Conservation (phyloP, 2,797 vertebrate genomes). For the Lophius americanus region DNA sequence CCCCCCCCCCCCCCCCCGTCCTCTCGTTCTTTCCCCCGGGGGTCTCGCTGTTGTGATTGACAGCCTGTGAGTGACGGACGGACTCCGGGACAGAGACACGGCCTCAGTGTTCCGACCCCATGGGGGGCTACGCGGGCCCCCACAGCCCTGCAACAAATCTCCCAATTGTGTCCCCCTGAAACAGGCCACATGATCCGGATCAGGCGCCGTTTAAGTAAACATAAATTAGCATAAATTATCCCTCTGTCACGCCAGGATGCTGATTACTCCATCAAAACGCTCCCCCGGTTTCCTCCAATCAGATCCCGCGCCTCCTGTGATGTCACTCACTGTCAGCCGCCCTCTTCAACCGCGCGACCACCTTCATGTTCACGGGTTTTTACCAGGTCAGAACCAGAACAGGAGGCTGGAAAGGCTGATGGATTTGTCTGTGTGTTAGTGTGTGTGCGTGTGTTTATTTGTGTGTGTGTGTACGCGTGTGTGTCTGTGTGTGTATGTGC, state of each 20-base stretch:
- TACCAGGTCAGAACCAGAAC: too few relatives aligned
- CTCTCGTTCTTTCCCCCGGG: conserved; percentile 9
- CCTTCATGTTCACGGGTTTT: too few relatives aligned
- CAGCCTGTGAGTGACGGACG: conserved; percentile 63
- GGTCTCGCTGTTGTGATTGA: conserved; percentile 50
- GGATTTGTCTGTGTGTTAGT: not conserved
- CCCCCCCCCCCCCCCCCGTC: not conserved
- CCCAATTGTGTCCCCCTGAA: conserved; percentile 70
- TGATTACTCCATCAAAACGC: conserved; percentile 48
- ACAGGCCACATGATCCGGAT: conserved; percentile 67
- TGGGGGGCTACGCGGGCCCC: conserved; percentile 49
- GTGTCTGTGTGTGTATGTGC: too few relatives aligned
- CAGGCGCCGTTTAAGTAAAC: conserved; percentile 66
- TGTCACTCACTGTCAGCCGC: too few relatives aligned
- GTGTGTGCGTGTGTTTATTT: not conserved
- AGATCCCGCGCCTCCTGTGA: too few relatives aligned
- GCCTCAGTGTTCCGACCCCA: conserved; percentile 59
- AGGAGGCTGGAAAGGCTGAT: not conserved
- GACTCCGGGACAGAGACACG: conserved; percentile 63
- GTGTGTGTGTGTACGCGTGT: too few relatives aligned
- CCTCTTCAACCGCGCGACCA: too few relatives aligned
- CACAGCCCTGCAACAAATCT: conserved; percentile 68
- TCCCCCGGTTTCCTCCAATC: too few relatives aligned
- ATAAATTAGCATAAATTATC: conserved; percentile 64
- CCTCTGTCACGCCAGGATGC: conserved; percentile 5